A percentile compares a stretch with the other conserved stretches of the same genome.
phyloP scores from a whole-genome alignment of 2,888 invertebrate genomes.

The Caenorhabditis sinica region DNA sequence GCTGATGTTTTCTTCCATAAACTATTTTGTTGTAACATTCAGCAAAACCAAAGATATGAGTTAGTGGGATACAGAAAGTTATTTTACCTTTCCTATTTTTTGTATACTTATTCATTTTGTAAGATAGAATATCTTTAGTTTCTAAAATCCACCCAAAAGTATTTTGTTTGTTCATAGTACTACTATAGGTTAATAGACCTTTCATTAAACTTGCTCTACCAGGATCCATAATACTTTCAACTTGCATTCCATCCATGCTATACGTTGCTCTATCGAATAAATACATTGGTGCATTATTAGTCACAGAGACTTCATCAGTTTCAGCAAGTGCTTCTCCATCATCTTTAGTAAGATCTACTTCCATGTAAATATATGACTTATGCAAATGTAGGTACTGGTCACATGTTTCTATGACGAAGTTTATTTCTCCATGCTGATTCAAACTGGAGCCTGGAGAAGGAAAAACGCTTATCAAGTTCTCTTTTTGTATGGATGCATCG shows the following conservation, averaged over 20 bases:
- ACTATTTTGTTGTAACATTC: slow-evolving; percentile 76
- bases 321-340: slow-evolving; percentile 32
- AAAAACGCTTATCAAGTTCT: slow-evolving; percentile 47
- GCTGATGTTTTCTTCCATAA: slow-evolving; percentile 73
- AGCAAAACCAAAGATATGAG: slow-evolving; percentile 70
- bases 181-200: background rate
- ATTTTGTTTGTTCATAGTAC: slow-evolving; percentile 75
- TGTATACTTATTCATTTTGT: slow-evolving; percentile 75
- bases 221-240: slow-evolving; percentile 10
- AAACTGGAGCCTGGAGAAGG: slow-evolving; percentile 53
- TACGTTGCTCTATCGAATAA: slow-evolving; percentile 70
- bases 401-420: slow-evolving; percentile 63
- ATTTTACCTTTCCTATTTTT: slow-evolving; percentile 72
- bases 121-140: slow-evolving; percentile 66
- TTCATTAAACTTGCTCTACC: slow-evolving; percentile 18
- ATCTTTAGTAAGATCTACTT: slow-evolving; percentile 51
- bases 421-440: slow-evolving; percentile 55
- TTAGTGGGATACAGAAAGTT: slow-evolving; percentile 68
- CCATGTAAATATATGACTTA: slow-evolving; percentile 63
- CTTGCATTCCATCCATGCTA: slow-evolving; percentile 65
- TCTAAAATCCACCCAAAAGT: slow-evolving; percentile 75
- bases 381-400: slow-evolving; percentile 50
- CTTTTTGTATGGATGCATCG: slow-evolving; percentile 48
- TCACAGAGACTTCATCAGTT: slow-evolving; percentile 57
- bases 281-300: slow-evolving; percentile 72